phyloP scores from a whole-genome alignment of 2,113 vertebrate genomes.

The Reinhardtius hippoglossoides region DNA sequence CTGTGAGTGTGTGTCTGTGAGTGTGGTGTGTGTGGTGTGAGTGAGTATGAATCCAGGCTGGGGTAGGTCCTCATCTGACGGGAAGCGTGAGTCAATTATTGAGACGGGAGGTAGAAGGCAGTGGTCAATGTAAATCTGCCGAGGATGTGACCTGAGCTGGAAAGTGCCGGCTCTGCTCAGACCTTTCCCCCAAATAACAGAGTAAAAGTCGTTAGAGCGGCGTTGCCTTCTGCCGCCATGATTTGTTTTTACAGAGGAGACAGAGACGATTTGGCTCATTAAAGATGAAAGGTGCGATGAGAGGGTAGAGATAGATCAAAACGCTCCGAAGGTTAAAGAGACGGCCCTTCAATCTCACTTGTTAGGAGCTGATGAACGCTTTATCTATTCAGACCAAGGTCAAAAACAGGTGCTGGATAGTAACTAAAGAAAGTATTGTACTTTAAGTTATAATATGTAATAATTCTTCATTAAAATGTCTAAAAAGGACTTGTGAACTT shows the following conservation, averaged over 20 bases:
- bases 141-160: conserved; percentile 45
- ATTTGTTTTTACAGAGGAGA: conserved; percentile 39
- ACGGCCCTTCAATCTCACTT: conserved; percentile 16
- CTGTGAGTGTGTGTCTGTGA: neutral
- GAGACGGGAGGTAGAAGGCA: conserved; percentile 21
- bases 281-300: conserved; percentile 37
- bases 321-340: conserved; percentile 50
- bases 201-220: conserved; percentile 58
- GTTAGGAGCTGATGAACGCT: conserved; percentile 19
- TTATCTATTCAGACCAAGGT: neutral
- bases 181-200: conserved; percentile 65
- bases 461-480: neutral
- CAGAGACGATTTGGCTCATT: conserved; percentile 52
- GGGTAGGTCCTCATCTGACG: conserved; percentile 21
- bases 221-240: conserved; percentile 16
- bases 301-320: conserved; percentile 40
- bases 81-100: conserved; percentile 43
- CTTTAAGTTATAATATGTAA: neutral
- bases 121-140: conserved; percentile 59
- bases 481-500: neutral
- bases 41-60: conserved; percentile 21
- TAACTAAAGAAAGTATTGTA: neutral
- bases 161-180: conserved; percentile 50
- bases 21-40: conserved; percentile 29
- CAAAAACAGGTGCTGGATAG: neutral